phyloP scores from a whole-genome alignment of 53 echinoderm and acorn worm species.

The Astropecten irregularis region DNA sequence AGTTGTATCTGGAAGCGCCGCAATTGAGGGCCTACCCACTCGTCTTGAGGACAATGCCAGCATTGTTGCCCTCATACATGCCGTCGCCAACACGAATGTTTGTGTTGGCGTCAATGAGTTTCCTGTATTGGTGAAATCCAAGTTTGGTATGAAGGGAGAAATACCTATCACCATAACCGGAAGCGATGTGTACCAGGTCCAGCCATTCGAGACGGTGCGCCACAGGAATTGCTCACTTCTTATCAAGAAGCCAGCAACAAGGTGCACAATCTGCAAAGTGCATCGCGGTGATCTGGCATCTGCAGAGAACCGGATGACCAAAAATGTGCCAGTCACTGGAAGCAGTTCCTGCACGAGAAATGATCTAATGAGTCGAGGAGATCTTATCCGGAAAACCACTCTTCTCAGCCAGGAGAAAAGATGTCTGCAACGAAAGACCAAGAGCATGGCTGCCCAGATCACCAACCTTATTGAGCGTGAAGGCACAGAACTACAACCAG shows the following conservation, averaged over 20 bases:
- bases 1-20: neutral
- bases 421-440: neutral
- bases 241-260: neutral
- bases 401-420: neutral
- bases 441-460: neutral
- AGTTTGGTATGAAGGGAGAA: neutral
- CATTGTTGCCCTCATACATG: neutral
- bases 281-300: neutral
- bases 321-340: no score
- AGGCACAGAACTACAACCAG: neutral
- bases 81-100: neutral
- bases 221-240: constrained; percentile 5
- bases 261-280: constrained; percentile 9
- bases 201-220: neutral
- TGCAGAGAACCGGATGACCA: no score
- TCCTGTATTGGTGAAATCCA: neutral
- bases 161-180: constrained; percentile 8
- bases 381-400: neutral
- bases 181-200: neutral
- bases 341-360: neutral
- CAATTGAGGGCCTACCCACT: no score
- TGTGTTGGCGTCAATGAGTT: constrained; percentile 15
- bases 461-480: no score
- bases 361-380: neutral
- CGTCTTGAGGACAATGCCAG: no score